These are phyloP conservation scores for Vanessa tameamea DNA, from an alignment of 1,140 invertebrate genomes.

Conservation along the genomic window DNA sequence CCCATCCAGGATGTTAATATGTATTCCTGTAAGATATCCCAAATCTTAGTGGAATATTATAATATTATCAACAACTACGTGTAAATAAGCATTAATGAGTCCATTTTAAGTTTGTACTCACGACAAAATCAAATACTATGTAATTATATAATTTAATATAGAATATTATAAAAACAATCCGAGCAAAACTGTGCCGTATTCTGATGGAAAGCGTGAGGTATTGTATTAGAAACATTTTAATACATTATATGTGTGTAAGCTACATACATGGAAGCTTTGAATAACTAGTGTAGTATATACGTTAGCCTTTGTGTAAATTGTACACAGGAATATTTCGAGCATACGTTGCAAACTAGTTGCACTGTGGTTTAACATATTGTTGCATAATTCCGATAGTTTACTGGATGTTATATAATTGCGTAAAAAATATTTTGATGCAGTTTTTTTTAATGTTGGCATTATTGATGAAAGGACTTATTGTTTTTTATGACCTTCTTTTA, in stretches of 20 bases:
- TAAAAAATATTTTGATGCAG: background rate
- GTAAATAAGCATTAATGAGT: too few relatives aligned
- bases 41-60: too few relatives aligned
- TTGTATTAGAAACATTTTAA: background rate
- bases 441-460: background rate
- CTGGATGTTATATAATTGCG: slow-evolving; percentile 1
- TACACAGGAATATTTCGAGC: slow-evolving; percentile 16
- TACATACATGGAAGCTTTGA: background rate
- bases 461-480: too few relatives aligned
- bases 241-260: background rate
- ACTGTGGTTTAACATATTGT: slow-evolving; percentile 19
- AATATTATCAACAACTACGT: too few relatives aligned
- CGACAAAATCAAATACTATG: too few relatives aligned
- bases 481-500: too few relatives aligned
- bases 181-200: too few relatives aligned
- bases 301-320: slow-evolving; percentile 22
- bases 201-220: background rate
- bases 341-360: slow-evolving; percentile 20
- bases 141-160: too few relatives aligned
- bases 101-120: too few relatives aligned
- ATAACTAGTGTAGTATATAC: slow-evolving; percentile 6
- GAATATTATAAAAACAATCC: too few relatives aligned
- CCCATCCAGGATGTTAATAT: too few relatives aligned
- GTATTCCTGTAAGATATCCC: too few relatives aligned
- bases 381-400: slow-evolving; percentile 5